Base-by-base conservation (phyloP, 2,797 vertebrate genomes). In the Xiphophorus birchmanni region DNA sequence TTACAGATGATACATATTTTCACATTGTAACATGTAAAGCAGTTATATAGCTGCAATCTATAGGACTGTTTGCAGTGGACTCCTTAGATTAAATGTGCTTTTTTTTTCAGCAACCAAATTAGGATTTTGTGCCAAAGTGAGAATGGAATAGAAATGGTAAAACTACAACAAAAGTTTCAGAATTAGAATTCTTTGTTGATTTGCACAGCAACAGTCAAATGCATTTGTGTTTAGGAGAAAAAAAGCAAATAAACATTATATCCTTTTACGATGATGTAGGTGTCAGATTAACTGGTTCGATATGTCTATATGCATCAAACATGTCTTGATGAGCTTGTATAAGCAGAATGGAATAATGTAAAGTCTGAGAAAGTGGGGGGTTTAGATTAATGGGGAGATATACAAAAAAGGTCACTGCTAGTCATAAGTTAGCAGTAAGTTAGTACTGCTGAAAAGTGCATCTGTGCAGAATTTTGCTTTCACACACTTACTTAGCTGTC, bases 401-500 rank as follows among this genome's bases (percentile, higher is more conserved):
- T 47, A 76, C 50, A 48, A 67, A 69, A 48, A 72, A 76, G 37
- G 48, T 42, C 18, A 35, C 4, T 21, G 1, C 45, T 82, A 21
- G 5, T 42, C 40, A 71, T 11, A 65, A 3, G 75, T 32, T 71
- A 17, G 26, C 48, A 74, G 29, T 18, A 45, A 23, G 72, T 56
- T 45, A 73, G 60, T 23, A 23, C 11, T 17, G n/a, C 54, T 63
- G 52, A 77, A 52, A 76, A 26, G 23, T 23, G 10, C 65, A 76
- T 75, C 32, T 60, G 15, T 73, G 47, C 56, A 83, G 63, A 21
- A 44, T 82, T 80, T 67, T 40, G 50, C 81, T 86, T 82, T 87
- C 78, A 79, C 45, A 5, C 82, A 74, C 58, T 76, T 73, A 74
- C 71, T 85, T 83, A 90, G 84, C 82, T 76, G 83, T 86, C 83